phyloP scores from a whole-genome alignment of 2,888 invertebrate species.

The Myathropa florea region DNA sequence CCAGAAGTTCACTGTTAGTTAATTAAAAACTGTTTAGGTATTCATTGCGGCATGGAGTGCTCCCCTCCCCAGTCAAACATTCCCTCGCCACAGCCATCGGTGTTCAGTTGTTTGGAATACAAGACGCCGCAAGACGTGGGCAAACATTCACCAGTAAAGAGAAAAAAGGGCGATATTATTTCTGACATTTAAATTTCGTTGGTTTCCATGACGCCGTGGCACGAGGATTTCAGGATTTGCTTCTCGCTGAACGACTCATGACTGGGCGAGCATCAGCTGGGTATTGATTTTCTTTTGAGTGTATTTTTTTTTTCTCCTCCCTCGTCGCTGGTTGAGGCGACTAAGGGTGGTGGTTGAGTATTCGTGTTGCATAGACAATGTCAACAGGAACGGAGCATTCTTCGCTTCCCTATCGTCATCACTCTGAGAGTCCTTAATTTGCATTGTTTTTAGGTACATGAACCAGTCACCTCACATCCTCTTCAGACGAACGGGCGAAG shows the following conservation, averaged over 20 bases:
- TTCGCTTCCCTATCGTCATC: background rate
- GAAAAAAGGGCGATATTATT: conserved; percentile 29
- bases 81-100: background rate
- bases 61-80: background rate
- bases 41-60: conserved; percentile 57
- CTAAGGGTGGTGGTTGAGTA: background rate
- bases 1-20: conserved; percentile 56
- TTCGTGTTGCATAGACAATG: conserved; percentile 55
- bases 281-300: conserved; percentile 53
- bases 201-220: conserved; percentile 28
- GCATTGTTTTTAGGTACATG: conserved; percentile 63
- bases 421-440: conserved; percentile 59
- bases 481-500: background rate
- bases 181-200: conserved; percentile 58
- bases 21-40: conserved; percentile 68
- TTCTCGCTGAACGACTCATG: no score
- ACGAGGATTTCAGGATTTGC: background rate
- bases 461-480: background rate
- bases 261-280: conserved; percentile 58
- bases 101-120: conserved; percentile 47
- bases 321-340: background rate
- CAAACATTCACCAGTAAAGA: conserved; percentile 25
- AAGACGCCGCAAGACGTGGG: conserved; percentile 27
- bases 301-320: background rate
- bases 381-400: conserved; percentile 4